Base-by-base conservation (phyloP, 2,113 vertebrate species). In the Cacatua alba region DNA sequence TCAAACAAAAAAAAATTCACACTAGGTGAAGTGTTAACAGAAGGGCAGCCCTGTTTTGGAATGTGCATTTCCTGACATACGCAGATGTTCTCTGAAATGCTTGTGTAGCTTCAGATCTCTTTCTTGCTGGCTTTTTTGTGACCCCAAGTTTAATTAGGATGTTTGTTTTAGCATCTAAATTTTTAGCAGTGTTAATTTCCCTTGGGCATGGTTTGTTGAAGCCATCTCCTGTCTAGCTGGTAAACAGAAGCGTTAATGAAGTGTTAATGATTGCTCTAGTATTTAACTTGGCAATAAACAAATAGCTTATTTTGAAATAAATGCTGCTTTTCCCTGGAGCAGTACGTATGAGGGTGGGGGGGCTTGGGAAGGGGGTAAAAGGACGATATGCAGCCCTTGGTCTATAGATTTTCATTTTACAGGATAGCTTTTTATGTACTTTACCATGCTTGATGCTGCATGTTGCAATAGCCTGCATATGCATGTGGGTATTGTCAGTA, bases 101-200 rank as follows among this genome's bases (percentile, higher is more conserved):
- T 68, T 4, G 6, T 39, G 44, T 68, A 62, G 39, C 24, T 57
- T 43, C 33, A 46, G 17, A 55, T 64, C 5, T 52, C 19, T 37
- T 46, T 48, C 37, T 87, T 19, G 23, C 20, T 43, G 17, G 28
- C 4, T 69, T 90, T 77, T 79, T 82, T 68, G 52, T 86, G 63
- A 76, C 51, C 37, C 13, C 44, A n/a, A 82, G 17, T 52, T 90
- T 68, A 78, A 95, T 65, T 92, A 57, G 63, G 52, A 65, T 77
- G 75, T 55, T 88, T 83, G 75, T 16, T 69, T 74, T 86, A 65
- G 33, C 49, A 48, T 77, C 52, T 77, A 43, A 43, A 76, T 76
- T 78, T 93, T 86, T 76, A 88, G 48, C 76, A 68, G 60, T 55
- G 65, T 53, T 93, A 16, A 92, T 95, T 95, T 95, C 75, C 75